Percentiles rank a stretch among this genome's conserved stretches.
Evolutionary conservation across 2,797 vertebrate species (phyloP).

Genomic region (Notolabrus celidotus): DNA sequence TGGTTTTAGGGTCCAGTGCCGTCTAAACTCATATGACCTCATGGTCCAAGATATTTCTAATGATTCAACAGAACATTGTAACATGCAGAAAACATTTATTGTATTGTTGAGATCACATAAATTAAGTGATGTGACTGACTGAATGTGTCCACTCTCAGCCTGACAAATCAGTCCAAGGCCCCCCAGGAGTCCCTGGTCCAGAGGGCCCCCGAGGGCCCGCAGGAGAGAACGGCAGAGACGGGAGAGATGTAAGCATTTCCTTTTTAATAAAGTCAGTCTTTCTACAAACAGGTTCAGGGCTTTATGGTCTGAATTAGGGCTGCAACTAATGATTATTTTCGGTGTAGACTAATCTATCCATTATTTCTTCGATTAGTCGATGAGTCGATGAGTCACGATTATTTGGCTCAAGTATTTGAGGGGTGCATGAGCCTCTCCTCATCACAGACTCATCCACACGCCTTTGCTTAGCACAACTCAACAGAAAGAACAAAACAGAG

Average conservation of each 20-base stretch:
- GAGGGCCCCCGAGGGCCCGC: constrained; percentile 80
- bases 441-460: no score
- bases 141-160: constrained; percentile 71
- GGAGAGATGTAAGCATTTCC: constrained; percentile 84
- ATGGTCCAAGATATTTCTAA: background rate
- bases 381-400: no score
- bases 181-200: constrained; percentile 79
- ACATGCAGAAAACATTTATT: no score
- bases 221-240: constrained; percentile 86
- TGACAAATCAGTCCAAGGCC: constrained; percentile 84
- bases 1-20: constrained; percentile 2
- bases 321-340: no score
- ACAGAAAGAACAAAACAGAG: no score
- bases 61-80: no score
- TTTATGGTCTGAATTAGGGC: background rate
- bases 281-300: background rate
- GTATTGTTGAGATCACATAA: background rate
- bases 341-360: no score
- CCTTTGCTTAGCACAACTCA: no score
- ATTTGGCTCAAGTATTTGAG: no score
- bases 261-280: no score
- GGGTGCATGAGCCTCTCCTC: no score
- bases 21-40: background rate
- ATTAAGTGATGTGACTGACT: constrained; percentile 33
- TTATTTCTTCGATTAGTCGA: no score